A percentile compares a stretch with the other conserved stretches of the same genome.
These are phyloP conservation scores for Butastur rufipennis DNA, from an alignment of 2,113 vertebrate genomes.

Conservation along the genomic window DNA sequence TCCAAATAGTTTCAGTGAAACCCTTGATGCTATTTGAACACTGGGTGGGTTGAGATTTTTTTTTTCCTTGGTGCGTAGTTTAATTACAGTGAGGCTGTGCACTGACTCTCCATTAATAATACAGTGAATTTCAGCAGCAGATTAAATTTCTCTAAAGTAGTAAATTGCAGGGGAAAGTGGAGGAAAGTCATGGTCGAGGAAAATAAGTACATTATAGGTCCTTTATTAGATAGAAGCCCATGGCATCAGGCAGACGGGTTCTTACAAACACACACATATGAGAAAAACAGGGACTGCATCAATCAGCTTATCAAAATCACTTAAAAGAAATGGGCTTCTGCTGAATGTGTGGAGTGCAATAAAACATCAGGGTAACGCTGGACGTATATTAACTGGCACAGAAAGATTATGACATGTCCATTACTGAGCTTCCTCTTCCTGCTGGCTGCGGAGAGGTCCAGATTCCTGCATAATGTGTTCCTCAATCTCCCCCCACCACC, in stretches of 20 bases:
- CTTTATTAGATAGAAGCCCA: slow-evolving; percentile 71
- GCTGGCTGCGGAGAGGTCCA: background rate
- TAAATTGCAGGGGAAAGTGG: slow-evolving; percentile 65
- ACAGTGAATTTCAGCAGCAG: slow-evolving; percentile 76
- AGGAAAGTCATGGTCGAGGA: slow-evolving; percentile 32
- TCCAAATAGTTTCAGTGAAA: background rate
- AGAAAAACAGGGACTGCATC: slow-evolving; percentile 54
- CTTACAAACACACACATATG: slow-evolving; percentile 39
- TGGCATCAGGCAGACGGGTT: slow-evolving; percentile 56
- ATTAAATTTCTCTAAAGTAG: slow-evolving; percentile 83
- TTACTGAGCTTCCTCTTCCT: slow-evolving; percentile 3
- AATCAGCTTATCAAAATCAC: slow-evolving; percentile 66
- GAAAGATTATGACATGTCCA: slow-evolving; percentile 34
- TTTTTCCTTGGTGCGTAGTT: background rate
- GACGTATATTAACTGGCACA: slow-evolving; percentile 32
- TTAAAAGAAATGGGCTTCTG: slow-evolving; percentile 47
- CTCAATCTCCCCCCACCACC: background rate
- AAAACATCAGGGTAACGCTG: slow-evolving; percentile 52
- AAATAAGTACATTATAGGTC: slow-evolving; percentile 59
- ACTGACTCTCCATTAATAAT: slow-evolving; percentile 82
- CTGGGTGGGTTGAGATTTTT: background rate
- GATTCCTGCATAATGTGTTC: background rate
- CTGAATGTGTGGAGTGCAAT: slow-evolving; percentile 45
- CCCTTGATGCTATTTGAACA: background rate
- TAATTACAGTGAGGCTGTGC: slow-evolving; percentile 73